A percentile compares a stretch with the other conserved stretches of the same genome.
Conservation (phyloP, 1,140 invertebrate species). For the Pseudoatta argentina region DNA sequence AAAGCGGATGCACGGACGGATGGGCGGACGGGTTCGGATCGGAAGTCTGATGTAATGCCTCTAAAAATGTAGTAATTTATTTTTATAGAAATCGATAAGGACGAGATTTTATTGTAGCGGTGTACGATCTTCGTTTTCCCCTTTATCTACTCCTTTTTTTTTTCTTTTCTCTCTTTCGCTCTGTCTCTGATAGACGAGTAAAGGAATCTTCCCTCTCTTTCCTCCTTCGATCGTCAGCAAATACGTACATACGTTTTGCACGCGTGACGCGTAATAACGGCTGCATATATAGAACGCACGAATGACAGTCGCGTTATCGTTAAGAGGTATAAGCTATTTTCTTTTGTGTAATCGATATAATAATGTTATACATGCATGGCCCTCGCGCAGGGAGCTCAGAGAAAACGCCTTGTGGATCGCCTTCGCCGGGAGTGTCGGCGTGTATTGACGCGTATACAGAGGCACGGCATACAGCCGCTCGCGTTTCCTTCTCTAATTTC, state of each 20-base stretch:
- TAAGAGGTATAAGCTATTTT: constrained; percentile 55
- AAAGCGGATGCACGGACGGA: constrained; percentile 4
- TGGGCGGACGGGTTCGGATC: background rate
- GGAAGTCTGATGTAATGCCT: constrained; percentile 55
- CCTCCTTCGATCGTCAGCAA: constrained; percentile 20
- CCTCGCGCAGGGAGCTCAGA: constrained; percentile 38
- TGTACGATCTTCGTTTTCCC: constrained; percentile 29
- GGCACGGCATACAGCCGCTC: constrained; percentile 1
- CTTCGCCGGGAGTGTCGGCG: constrained; percentile 45
- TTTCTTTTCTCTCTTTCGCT: background rate
- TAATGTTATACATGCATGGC: constrained; percentile 62
- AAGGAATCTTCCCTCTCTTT: background rate
- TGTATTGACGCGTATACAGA: constrained; percentile 45
- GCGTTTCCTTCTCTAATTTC: constrained; percentile 31
- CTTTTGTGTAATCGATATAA: constrained; percentile 65
- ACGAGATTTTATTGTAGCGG: constrained; percentile 34
- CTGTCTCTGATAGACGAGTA: background rate
- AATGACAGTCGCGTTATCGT: constrained; percentile 56
- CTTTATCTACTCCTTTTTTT: background rate
- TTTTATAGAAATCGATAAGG: constrained; percentile 62
- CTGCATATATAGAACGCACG: constrained; percentile 31
- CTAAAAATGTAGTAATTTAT: constrained; percentile 62
- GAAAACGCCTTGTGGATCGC: constrained; percentile 53
- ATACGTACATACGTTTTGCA: constrained; percentile 8
- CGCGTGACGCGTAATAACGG: constrained; percentile 40